Conservation (phyloP, 2,888 invertebrate genomes). For the Imbricaverruca yamaguchii region DNA sequence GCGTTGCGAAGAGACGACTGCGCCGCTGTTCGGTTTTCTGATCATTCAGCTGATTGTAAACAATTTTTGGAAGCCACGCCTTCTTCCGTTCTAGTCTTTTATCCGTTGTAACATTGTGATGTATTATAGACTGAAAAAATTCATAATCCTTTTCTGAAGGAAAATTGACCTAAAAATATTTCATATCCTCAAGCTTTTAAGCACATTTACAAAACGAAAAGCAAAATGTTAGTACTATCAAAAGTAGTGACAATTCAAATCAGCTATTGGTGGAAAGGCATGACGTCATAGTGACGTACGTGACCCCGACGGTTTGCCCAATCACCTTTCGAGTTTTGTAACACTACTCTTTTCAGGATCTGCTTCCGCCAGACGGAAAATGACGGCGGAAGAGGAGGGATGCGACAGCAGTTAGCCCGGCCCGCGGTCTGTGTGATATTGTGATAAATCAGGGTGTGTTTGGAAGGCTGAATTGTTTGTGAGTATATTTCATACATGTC, state of each 20-base stretch:
- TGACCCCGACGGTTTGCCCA: background rate
- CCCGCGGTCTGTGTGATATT: background rate
- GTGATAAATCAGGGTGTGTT: background rate
- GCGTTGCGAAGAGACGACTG: background rate
- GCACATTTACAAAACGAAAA: background rate
- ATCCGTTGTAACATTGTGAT: background rate
- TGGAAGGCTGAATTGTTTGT: background rate
- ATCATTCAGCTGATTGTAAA: conserved; percentile 20
- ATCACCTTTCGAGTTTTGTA: background rate
- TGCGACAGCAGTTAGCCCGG: background rate
- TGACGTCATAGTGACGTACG: background rate
- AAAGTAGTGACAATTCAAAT: background rate
- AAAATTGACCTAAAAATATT: no score
- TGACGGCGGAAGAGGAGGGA: background rate
- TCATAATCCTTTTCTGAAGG: no score
- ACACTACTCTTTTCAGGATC: background rate
- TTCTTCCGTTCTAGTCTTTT: background rate
- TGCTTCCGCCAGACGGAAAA: conserved; percentile 11
- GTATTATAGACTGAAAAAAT: background rate
- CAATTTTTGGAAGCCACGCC: background rate
- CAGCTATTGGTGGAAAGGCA: background rate
- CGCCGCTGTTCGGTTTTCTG: background rate
- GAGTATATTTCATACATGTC: background rate
- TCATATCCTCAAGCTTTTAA: no score
- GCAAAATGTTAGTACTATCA: background rate